phyloP scores from a whole-genome alignment of 2,113 vertebrate genomes.

The Corythoichthys intestinalis region DNA sequence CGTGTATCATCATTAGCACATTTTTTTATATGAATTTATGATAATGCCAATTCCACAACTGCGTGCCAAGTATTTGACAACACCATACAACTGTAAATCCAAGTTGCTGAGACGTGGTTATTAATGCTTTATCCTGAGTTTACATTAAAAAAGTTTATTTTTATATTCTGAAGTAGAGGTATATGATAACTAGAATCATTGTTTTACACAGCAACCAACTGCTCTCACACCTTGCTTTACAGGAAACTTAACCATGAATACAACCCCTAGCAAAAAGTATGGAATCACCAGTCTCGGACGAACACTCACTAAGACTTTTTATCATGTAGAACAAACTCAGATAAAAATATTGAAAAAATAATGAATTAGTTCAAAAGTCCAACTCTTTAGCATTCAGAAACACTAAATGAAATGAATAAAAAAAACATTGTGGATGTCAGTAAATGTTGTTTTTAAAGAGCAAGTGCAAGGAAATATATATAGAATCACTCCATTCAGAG shows the following conservation, averaged over 20 bases:
- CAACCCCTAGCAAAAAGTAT: not conserved
- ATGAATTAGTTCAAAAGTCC: too few relatives aligned
- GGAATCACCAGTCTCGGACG: too few relatives aligned
- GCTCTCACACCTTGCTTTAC: constrained; percentile 22
- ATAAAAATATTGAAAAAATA: too few relatives aligned
- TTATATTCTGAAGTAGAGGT: constrained; percentile 64
- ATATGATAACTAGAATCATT: constrained; percentile 21
- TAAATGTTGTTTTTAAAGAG: too few relatives aligned
- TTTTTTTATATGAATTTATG: constrained; percentile 30
- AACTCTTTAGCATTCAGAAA: too few relatives aligned
- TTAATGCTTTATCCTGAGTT: constrained; percentile 59
- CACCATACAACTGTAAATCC: constrained; percentile 63
- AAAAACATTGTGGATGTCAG: too few relatives aligned
- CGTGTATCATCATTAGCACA: constrained; percentile 31
- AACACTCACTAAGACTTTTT: too few relatives aligned
- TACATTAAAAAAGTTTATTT: constrained; percentile 70
- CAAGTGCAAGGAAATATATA: too few relatives aligned
- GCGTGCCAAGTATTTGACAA: constrained; percentile 19
- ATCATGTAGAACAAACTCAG: too few relatives aligned
- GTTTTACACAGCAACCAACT: constrained; percentile 28
- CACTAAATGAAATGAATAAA: too few relatives aligned
- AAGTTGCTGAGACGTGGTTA: constrained; percentile 67
- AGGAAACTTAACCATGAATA: constrained; percentile 3
- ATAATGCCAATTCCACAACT: constrained; percentile 62
- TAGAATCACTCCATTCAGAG: too few relatives aligned